Base-by-base conservation (phyloP, 1,140 invertebrate genomes). In the Lasioglossum albipes region DNA sequence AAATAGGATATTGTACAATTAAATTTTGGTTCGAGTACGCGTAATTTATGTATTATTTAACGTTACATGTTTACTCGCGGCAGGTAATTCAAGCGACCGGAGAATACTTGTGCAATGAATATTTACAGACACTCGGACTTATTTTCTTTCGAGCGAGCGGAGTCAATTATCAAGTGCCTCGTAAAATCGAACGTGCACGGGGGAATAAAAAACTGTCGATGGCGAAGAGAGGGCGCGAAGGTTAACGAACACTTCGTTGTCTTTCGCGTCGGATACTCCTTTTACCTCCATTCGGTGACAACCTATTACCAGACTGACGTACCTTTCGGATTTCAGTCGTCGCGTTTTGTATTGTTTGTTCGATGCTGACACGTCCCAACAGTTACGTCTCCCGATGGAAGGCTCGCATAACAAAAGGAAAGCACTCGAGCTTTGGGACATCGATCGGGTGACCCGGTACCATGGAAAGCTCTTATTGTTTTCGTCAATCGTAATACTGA, bases 251-350 rank as follows among this genome's bases (percentile, higher is more conserved):
- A 9, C 18, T 7, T n/a, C 20, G 57, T 59, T 59, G 57, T 59
- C 57, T 7, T 59, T 59, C 20, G 57, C 7, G 54, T 59, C 73
- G 49, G 45, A 4, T 57, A 20, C 59, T 74, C 59, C 41, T 75
- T 75, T 69, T 75, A 70, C 62, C 65, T 62, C 65, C 41, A 41
- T 54, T 22, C 18, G 7, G 10, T 45, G 49, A 70, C 20, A 16
- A 42, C 27, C 41, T 61, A 42, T 67, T 79, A 68, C 31, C 49
- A 65, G 59, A 36, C 20, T n/a, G 42, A 68, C 27, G 45, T 79
- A 42, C 22, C 65, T 74, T 72, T 74, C 7, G 22, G 41, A 79
- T 67, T 64, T 74, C 76, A 68, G 16, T n/a, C 61, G 18, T 67
- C 36, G 10, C 5, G 16, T 70, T 75, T 75, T 75, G 54, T 31